Base-by-base conservation (phyloP, 2,113 vertebrate species). In the Gasterosteus nipponicus region DNA sequence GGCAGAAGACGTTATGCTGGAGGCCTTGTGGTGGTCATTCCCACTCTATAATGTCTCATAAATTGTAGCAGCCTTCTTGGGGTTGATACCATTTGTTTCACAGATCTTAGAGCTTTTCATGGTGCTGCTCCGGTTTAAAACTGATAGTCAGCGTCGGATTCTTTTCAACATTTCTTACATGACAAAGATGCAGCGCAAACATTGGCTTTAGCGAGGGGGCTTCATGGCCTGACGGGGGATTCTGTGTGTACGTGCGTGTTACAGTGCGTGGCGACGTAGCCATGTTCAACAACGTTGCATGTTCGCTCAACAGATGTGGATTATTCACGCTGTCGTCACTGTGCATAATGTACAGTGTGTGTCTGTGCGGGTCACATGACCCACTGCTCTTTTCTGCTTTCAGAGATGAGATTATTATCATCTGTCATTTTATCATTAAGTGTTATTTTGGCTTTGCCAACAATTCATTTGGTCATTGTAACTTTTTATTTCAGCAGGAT, bases 301-400 rank as follows among this genome's bases (percentile, higher is more conserved):
- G 74, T 80, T 83, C 69, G 35, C 66, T 83, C 69, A 87, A 78
- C 90, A 92, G 86, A 90, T 90, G 89, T 87, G 86, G 83, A 85
- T 89, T 90, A 85, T 88, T 90, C 77, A 88, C 33, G 15, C 78
- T 39, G 56, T 65, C 59, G 18, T 73, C 80, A 35, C 54, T 83
- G 57, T 33, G 68, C 75, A 81, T 57, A 82, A 61, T 81, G 58
- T 82, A 70, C 73, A 63, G 69, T 56, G 2, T 66, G 35, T 80
- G 69, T 77, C 54, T 58, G 33, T 18, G 26, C n/a, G 10, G 7
- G 15, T 58, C 31, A 0, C 51, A 42, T 16, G 47, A n/a, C n/a
- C 26, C 39, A 3, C 7, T 65, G 10, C 16, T 38, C 16, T 67
- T 51, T 77, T 38, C 31, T 47, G 15, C 3, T 66, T 10, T 42